Evolutionary conservation across 2,888 invertebrate species (phyloP).

Genomic region (Amblyjoppa fuscipennis): DNA sequence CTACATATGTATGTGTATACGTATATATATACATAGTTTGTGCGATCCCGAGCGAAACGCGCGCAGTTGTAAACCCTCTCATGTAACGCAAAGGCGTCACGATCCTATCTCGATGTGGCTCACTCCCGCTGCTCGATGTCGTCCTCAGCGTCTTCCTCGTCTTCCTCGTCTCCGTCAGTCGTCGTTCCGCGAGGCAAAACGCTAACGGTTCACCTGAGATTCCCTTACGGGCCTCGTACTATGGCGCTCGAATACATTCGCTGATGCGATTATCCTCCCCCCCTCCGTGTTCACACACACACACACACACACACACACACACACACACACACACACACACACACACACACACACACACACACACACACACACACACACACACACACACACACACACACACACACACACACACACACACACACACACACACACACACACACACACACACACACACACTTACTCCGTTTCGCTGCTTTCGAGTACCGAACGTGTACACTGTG

Average conservation of each 20-base stretch:
- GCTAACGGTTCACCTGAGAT: constrained; percentile 65
- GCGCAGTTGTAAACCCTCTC: constrained; percentile 50
- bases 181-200: constrained; percentile 55
- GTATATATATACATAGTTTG: neutral
- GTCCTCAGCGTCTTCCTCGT: constrained; percentile 40
- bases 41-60: constrained; percentile 61
- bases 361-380: neutral
- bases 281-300: neutral
- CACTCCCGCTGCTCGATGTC: constrained; percentile 11
- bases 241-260: constrained; percentile 44
- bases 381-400: too few relatives aligned
- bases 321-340: too few relatives aligned
- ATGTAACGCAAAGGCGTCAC: constrained; percentile 31
- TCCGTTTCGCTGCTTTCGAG: constrained; percentile 32
- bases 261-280: constrained; percentile 17
- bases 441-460: too few relatives aligned
- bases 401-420: too few relatives aligned
- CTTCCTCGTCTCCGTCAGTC: constrained; percentile 39
- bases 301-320: too few relatives aligned
- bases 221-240: constrained; percentile 53
- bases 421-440: too few relatives aligned
- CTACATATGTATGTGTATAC: neutral
- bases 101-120: constrained; percentile 51
- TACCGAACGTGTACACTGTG: constrained; percentile 43
- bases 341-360: too few relatives aligned